Conservation (phyloP, 2,113 vertebrate species). For the Centropus bengalensis region DNA sequence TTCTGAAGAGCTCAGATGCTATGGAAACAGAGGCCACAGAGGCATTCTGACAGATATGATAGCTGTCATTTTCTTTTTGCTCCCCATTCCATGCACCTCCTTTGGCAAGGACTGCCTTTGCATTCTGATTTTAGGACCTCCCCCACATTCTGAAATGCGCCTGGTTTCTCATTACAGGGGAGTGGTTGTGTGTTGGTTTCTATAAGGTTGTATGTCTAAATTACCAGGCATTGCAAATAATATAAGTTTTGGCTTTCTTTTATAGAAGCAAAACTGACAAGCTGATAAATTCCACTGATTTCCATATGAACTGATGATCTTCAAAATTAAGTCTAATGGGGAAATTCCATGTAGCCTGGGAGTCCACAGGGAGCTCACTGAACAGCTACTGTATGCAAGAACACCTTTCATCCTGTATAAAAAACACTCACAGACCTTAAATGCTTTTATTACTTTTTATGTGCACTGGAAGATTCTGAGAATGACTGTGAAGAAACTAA, state of each 20-base stretch:
- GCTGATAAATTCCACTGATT: neutral
- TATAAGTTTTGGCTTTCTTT: neutral
- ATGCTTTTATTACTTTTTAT: neutral
- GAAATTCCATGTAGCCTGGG: neutral
- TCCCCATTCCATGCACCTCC: neutral
- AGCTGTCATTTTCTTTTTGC: neutral
- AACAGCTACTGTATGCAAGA: neutral
- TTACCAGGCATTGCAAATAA: neutral
- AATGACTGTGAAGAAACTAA: neutral
- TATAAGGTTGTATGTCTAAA: fast-evolving
- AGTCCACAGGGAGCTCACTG: neutral
- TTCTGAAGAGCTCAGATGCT: neutral
- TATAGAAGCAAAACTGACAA: neutral
- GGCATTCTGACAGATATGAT: neutral
- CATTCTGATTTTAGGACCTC: neutral
- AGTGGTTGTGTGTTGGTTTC: neutral
- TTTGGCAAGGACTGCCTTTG: neutral
- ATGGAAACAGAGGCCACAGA: neutral
- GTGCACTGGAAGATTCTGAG: neutral
- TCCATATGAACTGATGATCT: neutral
- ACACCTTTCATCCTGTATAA: neutral
- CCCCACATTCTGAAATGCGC: neutral
- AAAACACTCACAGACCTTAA: neutral
- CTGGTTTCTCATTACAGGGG: neutral
- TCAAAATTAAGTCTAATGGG: neutral